Conservation (phyloP, 2,113 vertebrate genomes). For the Bos indicus region DNA sequence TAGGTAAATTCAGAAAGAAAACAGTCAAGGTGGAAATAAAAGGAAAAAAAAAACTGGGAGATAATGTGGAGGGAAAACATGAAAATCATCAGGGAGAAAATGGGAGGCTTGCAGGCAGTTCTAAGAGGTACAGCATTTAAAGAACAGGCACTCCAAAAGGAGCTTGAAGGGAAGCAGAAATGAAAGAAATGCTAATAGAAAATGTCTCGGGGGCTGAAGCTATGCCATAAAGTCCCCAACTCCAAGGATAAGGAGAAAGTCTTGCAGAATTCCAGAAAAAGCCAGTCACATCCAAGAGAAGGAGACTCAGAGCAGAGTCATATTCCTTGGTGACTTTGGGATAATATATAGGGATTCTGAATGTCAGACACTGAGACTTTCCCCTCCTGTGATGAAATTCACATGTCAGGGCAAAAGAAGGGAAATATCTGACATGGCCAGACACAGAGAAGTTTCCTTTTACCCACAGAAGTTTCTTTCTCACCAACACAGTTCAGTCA, state of each 20-base stretch:
- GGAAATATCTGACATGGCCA: rapidly evolving
- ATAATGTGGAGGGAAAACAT: background rate
- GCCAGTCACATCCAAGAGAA: background rate
- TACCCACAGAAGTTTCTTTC: rapidly evolving
- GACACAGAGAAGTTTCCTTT: background rate
- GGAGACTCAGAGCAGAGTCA: too few species aligned
- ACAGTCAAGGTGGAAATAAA: rapidly evolving
- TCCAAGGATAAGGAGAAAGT: background rate
- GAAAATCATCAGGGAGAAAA: background rate
- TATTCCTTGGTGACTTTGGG: background rate
- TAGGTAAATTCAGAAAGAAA: background rate
- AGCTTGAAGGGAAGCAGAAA: background rate
- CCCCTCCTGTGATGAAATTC: background rate
- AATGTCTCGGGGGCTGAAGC: background rate
- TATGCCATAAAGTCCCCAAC: background rate
- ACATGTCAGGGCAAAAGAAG: background rate
- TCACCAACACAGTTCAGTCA: rapidly evolving
- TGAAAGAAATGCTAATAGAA: background rate
- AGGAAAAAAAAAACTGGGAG: background rate
- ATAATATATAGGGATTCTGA: background rate
- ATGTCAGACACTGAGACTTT: background rate
- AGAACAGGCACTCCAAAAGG: background rate
- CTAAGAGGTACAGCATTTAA: background rate
- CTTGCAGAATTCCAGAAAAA: background rate
- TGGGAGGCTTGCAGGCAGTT: background rate